These are phyloP conservation scores for Neolamprologus variostigma DNA, from an alignment of 2,113 vertebrate species.

Conservation along the genomic window DNA sequence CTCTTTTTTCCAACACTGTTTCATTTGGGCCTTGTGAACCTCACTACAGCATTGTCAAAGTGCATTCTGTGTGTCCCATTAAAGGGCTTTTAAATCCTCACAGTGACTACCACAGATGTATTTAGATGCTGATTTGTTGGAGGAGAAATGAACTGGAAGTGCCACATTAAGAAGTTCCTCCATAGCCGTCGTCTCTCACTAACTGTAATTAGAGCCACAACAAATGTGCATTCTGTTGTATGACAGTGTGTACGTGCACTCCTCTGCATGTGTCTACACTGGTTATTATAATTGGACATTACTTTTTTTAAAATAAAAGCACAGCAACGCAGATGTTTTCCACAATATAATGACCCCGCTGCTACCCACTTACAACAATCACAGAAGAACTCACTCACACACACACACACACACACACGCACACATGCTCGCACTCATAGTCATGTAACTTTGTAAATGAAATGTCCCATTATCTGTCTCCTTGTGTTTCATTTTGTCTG, in stretches of 20 bases:
- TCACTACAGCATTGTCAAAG: background rate
- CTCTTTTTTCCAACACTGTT: background rate
- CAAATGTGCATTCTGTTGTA: background rate
- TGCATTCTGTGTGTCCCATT: background rate
- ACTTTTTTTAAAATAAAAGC: background rate
- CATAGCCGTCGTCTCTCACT: background rate
- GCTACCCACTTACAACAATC: constrained; percentile 22
- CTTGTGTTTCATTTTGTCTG: constrained; percentile 16
- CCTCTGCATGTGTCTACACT: background rate
- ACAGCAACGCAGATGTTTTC: constrained; percentile 20
- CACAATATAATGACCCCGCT: constrained; percentile 19
- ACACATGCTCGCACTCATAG: background rate
- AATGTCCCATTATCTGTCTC: constrained; percentile 25
- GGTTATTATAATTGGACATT: constrained; percentile 36
- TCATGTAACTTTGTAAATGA: background rate
- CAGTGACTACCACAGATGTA: background rate
- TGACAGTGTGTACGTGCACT: background rate
- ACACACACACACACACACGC: background rate
- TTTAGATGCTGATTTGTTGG: background rate
- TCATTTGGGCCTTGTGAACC: background rate
- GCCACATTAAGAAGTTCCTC: background rate
- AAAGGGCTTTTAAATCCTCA: background rate
- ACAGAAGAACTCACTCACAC: background rate
- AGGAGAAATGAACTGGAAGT: background rate
- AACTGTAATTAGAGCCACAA: constrained; percentile 11